A percentile compares a stretch with the other conserved stretches of the same genome.
Evolutionary conservation across 2,888 invertebrate genomes (phyloP).

Genomic region (Spialia ferax): DNA sequence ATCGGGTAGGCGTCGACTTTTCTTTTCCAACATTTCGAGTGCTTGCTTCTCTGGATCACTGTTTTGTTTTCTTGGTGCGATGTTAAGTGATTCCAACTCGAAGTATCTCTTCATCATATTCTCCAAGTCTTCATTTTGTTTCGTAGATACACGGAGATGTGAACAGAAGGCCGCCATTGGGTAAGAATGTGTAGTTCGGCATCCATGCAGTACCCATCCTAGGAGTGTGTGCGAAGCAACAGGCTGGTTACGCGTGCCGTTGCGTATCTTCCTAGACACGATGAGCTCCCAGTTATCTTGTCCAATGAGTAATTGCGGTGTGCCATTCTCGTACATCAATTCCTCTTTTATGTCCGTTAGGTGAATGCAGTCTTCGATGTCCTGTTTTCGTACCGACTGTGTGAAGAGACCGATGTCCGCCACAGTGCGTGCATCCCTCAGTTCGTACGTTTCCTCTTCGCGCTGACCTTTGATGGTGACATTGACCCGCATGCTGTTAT

Average conservation of each 20-base stretch:
- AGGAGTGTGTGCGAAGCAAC: slow-evolving; percentile 1
- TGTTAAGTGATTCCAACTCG: neutral
- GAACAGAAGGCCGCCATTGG: neutral
- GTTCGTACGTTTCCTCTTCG: neutral
- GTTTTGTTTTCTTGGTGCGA: neutral
- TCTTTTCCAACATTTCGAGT: neutral
- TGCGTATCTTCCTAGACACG: neutral
- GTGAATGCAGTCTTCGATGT: slow-evolving; percentile 1
- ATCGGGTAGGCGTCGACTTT: neutral
- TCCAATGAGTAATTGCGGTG: neutral
- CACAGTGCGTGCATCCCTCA: neutral
- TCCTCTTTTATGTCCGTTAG: neutral
- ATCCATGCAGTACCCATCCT: slow-evolving; percentile 7
- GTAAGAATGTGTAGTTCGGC: neutral
- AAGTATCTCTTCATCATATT: slow-evolving; percentile 1
- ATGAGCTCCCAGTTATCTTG: slow-evolving; percentile 5
- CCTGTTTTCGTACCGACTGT: neutral
- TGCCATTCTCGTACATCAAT: neutral
- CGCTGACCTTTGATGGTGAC: neutral
- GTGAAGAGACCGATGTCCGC: neutral
- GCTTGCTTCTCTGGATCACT: slow-evolving; percentile 6
- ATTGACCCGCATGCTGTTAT: slow-evolving; percentile 1
- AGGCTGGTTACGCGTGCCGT: neutral
- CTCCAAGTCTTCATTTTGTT: neutral
- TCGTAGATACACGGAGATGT: neutral